phyloP scores from a whole-genome alignment of 2,113 vertebrate species.

The Onychostruthus taczanowskii region DNA sequence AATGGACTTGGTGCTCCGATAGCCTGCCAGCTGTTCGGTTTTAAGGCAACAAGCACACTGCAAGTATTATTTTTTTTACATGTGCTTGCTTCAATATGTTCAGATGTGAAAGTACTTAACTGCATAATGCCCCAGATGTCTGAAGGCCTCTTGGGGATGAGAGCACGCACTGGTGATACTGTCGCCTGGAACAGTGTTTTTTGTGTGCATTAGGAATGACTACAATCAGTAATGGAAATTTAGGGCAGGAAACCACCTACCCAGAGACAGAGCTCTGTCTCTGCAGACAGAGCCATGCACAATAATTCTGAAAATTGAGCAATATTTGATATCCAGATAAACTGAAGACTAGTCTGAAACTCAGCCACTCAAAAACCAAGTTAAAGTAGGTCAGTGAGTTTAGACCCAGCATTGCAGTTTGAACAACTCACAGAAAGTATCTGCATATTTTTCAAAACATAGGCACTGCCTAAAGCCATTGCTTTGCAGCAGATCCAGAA shows the following conservation, averaged over 20 bases:
- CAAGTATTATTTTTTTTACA: not conserved
- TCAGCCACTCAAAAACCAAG: not conserved
- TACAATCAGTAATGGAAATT: constrained; percentile 6
- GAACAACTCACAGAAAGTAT: constrained; percentile 13
- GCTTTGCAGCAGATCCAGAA: constrained; percentile 26
- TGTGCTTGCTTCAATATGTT: not conserved
- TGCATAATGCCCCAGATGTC: constrained; percentile 8
- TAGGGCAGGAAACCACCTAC: constrained; percentile 47
- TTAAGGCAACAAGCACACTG: not conserved
- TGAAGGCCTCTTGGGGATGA: not conserved
- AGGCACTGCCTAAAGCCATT: constrained; percentile 43
- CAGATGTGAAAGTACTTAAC: not conserved
- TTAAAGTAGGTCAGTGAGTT: constrained; percentile 60
- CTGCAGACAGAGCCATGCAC: not conserved
- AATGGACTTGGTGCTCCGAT: not conserved
- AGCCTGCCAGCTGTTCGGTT: not conserved
- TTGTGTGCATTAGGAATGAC: not conserved
- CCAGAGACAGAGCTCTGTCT: not conserved
- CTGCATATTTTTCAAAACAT: constrained; percentile 48
- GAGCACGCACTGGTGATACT: not conserved
- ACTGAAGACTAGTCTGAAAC: constrained; percentile 28
- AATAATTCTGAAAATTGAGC: constrained; percentile 36
- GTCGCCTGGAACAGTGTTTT: not conserved
- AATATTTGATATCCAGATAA: constrained; percentile 21
- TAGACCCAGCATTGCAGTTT: constrained; percentile 14